Evolutionary conservation across 1,140 invertebrate genomes (phyloP).

Genomic region (Aporrectodea caliginosa): DNA sequence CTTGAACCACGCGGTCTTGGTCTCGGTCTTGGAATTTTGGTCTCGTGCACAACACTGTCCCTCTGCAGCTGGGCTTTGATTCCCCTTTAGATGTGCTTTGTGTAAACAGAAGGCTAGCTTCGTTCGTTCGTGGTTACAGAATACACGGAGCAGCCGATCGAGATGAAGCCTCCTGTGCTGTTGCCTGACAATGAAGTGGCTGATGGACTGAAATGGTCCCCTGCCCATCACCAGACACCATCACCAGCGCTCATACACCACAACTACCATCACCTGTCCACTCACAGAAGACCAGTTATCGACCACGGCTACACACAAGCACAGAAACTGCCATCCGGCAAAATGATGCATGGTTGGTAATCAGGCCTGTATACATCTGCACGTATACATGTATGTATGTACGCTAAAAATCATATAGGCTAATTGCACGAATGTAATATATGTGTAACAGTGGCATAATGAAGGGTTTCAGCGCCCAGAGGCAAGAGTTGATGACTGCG

Average conservation of each 20-base stretch:
- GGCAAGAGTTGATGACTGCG: background rate
- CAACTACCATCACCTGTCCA: background rate
- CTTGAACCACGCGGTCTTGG: no score
- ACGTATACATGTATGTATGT: background rate
- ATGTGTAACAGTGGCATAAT: background rate
- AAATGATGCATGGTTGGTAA: background rate
- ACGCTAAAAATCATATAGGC: background rate
- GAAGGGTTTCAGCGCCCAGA: background rate
- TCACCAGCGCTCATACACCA: background rate
- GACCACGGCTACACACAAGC: background rate
- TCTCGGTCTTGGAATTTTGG: no score
- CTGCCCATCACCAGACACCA: background rate
- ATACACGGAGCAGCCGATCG: background rate
- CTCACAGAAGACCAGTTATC: background rate
- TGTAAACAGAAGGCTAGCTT: background rate
- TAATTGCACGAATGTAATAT: background rate
- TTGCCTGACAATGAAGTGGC: background rate
- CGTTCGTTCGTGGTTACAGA: background rate
- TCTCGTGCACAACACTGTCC: no score
- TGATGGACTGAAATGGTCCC: background rate
- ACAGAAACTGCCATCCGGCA: background rate
- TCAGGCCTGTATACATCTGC: background rate
- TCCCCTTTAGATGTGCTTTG: background rate
- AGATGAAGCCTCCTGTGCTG: background rate
- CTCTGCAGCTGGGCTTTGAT: no score